These are phyloP conservation scores for Pocillopora meandrina DNA, from an alignment of 92 coral and sea anemone genomes.

Conservation along the genomic window DNA sequence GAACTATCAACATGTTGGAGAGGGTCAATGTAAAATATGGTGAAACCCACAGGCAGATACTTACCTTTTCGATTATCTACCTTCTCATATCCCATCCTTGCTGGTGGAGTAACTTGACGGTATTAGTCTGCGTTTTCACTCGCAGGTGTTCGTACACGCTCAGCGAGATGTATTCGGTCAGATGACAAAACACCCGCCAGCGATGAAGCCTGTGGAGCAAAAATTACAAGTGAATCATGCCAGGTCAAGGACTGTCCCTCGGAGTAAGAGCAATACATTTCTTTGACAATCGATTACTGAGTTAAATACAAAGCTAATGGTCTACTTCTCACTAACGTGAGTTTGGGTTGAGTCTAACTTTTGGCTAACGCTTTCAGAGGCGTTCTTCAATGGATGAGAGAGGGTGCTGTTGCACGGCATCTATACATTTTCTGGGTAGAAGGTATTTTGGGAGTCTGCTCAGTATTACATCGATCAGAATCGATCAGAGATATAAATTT, in stretches of 20 bases:
- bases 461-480: too few species aligned
- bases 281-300: background rate
- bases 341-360: too few species aligned
- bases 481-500: too few species aligned
- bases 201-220: background rate
- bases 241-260: background rate
- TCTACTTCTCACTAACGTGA: too few species aligned
- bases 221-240: background rate
- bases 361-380: too few species aligned
- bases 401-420: too few species aligned
- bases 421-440: too few species aligned
- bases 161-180: background rate
- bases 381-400: too few species aligned
- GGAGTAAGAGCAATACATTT: background rate
- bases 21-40: too few species aligned
- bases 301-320: background rate
- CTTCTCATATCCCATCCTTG: background rate
- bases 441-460: too few species aligned
- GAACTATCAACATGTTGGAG: too few species aligned
- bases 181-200: conserved; percentile 11
- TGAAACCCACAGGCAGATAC: background rate
- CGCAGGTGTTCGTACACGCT: background rate
- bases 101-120: background rate
- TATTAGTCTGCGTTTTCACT: background rate
- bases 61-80: background rate